A percentile compares a stretch with the other conserved stretches of the same genome.
Conservation (phyloP, 2,113 vertebrate genomes). For the Brienomyrus longianalis region DNA sequence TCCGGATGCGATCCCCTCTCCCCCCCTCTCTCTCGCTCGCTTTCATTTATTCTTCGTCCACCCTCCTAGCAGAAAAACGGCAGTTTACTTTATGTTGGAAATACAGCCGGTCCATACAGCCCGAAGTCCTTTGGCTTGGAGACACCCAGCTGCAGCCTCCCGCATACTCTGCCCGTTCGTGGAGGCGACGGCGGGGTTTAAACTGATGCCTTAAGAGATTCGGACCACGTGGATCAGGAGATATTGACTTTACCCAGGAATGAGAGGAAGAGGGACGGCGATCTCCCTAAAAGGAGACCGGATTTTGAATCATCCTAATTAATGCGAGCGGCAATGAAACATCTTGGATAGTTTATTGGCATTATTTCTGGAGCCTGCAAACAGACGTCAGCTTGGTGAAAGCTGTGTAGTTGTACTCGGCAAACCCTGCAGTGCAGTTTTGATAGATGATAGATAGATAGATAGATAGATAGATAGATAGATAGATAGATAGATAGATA, state of each 20-base stretch:
- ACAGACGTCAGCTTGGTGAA: neutral
- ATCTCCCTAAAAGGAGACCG: neutral
- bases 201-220: neutral
- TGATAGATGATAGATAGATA: neutral
- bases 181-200: neutral
- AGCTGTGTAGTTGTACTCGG: neutral
- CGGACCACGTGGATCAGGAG: neutral
- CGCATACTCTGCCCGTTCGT: constrained; percentile 2
- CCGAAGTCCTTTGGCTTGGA: constrained; percentile 12
- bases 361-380: neutral
- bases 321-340: neutral
- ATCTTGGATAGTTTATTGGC: neutral
- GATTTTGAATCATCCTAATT: neutral
- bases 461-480: neutral
- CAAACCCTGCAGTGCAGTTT: neutral
- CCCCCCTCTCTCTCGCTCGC: constrained; percentile 24
- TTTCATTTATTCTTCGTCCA: neutral
- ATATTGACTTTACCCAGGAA: neutral
- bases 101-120: constrained; percentile 42
- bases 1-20: constrained; percentile 32
- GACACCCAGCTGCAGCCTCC: constrained; percentile 32
- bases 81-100: constrained; percentile 45
- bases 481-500: neutral
- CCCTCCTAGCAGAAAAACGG: constrained; percentile 19
- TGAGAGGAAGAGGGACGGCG: neutral